Evolutionary conservation across 2,113 vertebrate genomes (phyloP).

Genomic region (Saguinus imperator): DNA sequence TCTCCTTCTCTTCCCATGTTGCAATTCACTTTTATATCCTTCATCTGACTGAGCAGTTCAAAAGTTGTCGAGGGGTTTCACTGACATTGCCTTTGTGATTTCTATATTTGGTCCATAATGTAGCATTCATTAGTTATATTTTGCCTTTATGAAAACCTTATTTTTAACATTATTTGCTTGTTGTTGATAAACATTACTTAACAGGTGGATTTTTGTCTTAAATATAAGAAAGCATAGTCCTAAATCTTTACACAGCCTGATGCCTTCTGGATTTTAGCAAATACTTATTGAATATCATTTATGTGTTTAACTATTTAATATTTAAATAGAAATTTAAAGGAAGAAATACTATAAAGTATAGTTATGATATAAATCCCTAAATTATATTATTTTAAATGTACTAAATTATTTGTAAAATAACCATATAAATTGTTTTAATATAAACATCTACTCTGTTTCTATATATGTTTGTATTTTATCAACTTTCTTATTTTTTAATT

Average conservation of each 20-base stretch:
- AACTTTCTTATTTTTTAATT: background rate
- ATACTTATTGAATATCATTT: background rate
- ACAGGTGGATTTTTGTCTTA: background rate
- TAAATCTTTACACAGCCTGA: background rate
- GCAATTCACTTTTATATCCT: background rate
- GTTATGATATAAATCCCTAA: background rate
- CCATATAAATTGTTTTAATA: slow-evolving; percentile 44
- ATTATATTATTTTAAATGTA: background rate
- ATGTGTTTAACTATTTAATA: background rate
- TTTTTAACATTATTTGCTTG: background rate
- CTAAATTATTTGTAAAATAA: background rate
- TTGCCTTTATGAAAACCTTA: background rate
- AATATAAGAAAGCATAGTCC: background rate
- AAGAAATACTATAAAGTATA: background rate
- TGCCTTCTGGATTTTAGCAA: background rate
- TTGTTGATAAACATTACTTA: background rate
- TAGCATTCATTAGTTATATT: background rate
- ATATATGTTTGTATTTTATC: background rate
- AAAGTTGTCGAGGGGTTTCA: background rate
- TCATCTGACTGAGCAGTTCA: background rate
- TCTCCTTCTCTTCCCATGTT: background rate
- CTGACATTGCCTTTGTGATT: background rate
- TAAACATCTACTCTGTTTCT: background rate
- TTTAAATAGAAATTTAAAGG: background rate
- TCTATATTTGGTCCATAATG: background rate